Conservation (phyloP, 2,888 invertebrate genomes). For the Disparrhopalites patrizii region DNA sequence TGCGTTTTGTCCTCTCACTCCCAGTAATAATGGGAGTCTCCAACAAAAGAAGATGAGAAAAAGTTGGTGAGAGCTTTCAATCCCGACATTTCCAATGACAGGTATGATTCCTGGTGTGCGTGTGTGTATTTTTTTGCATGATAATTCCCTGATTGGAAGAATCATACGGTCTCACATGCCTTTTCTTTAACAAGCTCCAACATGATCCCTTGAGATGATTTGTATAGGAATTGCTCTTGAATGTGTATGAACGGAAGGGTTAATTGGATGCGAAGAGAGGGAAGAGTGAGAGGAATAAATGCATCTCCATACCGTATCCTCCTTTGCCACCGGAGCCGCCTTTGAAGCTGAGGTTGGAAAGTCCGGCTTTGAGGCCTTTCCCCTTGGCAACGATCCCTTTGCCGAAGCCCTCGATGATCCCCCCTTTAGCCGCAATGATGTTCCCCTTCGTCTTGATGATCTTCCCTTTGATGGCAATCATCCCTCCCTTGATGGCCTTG, state of each 20-base stretch:
- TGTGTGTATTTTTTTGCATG: background rate
- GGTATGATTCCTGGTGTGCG: too few species aligned
- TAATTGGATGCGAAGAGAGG: background rate
- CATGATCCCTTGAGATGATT: too few species aligned
- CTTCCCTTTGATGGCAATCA: conserved; percentile 81
- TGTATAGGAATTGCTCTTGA: background rate
- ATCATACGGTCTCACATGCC: background rate
- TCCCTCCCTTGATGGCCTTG: conserved; percentile 81
- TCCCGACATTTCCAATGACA: background rate
- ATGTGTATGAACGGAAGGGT: background rate
- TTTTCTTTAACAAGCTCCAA: background rate
- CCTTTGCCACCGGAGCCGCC: conserved; percentile 35
- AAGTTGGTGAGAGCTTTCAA: background rate
- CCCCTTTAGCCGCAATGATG: conserved; percentile 70
- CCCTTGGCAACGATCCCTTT: conserved; percentile 72
- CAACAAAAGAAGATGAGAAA: background rate
- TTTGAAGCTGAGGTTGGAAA: conserved; percentile 44
- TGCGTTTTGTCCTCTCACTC: conserved; percentile 4
- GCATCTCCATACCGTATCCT: conserved; percentile 33
- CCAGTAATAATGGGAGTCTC: background rate
- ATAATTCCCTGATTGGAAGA: too few species aligned
- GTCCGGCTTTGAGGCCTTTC: conserved; percentile 46
- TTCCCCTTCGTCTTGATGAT: conserved; percentile 78
- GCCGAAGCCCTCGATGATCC: conserved; percentile 72
- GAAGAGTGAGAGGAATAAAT: background rate